Evolutionary conservation across 1,140 invertebrate species (phyloP), one percentile per base, ranked within the genome.

Genomic region (Eriocheir sinensis): DNA sequence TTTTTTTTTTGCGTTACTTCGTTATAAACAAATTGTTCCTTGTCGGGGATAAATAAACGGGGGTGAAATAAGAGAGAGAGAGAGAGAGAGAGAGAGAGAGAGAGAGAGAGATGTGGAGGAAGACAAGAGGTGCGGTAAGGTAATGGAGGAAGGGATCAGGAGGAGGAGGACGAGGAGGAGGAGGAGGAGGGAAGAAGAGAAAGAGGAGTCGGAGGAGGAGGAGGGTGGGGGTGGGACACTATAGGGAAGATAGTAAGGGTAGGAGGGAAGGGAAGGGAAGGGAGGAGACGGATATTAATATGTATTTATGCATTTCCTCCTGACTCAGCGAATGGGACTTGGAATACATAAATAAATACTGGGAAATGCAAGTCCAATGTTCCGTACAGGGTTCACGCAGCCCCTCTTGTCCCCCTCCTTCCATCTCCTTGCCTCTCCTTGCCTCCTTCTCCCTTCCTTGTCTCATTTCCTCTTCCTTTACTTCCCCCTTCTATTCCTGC

Each of bases 331-430:
- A 80, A 92, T 79, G 60, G 60, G 79, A n/a, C 34, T 30, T 38
- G 79, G 79, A 92, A 92, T 92, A 80, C 91, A 92, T 92, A 92
- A 92, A 92, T 92, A 92, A 81, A 92, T 92, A 36, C 40, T 88
- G 41, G 40, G 80, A 92, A 80, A 80, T 92, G 91, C 79, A 89
- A 89, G 88, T 89, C 88, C 88, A 53, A 89, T 80, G 53, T 30
- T 85, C 81, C 21, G 48, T 53, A 53, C 48, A 53, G 48, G 48
- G 48, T 53, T 53, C 32, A 85, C 81, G 32, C 17, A 0, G 90
- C 60, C 90, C 53, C 38, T 53, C 21, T 27, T 91, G n/a, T 32
- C 90, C 27, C n/a, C 21, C 88, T 89, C 6, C 44, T 8, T 53
- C n/a, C 27, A 2, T 44, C 27, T 9, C 21, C 44, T 34, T 83